Conservation (phyloP, 2,113 vertebrate species). For the Butorides virescens region DNA sequence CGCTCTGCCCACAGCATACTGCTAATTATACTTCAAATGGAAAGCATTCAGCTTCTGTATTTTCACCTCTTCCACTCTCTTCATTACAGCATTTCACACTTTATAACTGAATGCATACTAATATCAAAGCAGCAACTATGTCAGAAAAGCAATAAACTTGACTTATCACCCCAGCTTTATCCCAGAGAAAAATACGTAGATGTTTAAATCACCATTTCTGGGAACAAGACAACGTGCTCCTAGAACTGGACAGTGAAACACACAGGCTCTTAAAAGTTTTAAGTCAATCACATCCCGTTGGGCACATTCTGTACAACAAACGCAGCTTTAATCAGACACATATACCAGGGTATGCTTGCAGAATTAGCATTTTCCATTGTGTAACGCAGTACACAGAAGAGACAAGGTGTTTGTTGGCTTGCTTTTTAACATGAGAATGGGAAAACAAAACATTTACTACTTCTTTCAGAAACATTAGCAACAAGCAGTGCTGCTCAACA, state of each 20-base stretch:
- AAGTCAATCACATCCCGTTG: background rate
- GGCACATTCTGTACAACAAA: background rate
- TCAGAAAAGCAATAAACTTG: conserved; percentile 11
- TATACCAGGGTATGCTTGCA: background rate
- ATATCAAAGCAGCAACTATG: background rate
- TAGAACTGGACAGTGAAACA: background rate
- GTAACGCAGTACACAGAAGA: background rate
- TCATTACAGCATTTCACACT: background rate
- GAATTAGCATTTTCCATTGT: background rate
- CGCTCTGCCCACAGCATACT: background rate
- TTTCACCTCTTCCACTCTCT: background rate
- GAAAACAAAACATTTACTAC: background rate
- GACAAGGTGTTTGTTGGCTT: background rate
- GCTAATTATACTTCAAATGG: background rate
- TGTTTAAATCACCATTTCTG: background rate
- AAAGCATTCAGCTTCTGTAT: background rate
- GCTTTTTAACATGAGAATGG: background rate
- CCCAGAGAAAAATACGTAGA: background rate
- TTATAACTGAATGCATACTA: background rate
- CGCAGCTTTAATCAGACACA: background rate
- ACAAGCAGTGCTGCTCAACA: background rate
- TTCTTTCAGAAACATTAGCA: background rate
- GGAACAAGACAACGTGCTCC: background rate
- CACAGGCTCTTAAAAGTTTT: background rate
- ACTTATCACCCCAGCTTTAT: background rate